Evolutionary conservation across 2,888 invertebrate species (phyloP).

Genomic region (Rhaphigaster nebulosa): DNA sequence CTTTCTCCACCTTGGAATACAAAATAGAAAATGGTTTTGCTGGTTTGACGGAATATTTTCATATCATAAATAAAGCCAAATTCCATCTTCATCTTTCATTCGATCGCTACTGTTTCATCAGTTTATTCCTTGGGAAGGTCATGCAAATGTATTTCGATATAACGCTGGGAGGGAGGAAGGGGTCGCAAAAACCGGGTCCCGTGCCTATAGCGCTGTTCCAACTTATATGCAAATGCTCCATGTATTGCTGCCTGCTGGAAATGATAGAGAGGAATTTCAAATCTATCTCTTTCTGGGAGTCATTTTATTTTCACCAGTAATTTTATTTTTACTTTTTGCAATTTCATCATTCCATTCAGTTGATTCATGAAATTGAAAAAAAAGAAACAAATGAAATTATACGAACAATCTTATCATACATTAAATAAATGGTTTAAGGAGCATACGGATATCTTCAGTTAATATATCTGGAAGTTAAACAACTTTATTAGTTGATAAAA

Average conservation of each 20-base stretch:
- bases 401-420: too few species aligned
- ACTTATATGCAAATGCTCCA: slow-evolving; percentile 12
- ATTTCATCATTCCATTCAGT: not conserved
- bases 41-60: not conserved
- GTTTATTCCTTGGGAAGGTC: not conserved
- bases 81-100: not conserved
- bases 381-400: too few species aligned
- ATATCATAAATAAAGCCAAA: not conserved
- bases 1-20: too few species aligned
- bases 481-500: too few species aligned
- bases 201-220: not conserved
- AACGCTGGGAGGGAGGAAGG: not conserved
- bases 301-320: not conserved
- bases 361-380: not conserved
- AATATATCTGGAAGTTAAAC: too few species aligned
- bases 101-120: not conserved
- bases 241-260: slow-evolving; percentile 12
- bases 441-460: too few species aligned
- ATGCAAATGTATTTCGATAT: slow-evolving; percentile 19
- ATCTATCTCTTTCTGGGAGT: not conserved
- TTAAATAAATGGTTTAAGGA: too few species aligned
- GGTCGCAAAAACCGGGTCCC: not conserved
- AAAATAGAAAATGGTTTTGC: too few species aligned
- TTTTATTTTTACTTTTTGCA: too few species aligned
- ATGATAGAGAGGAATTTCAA: slow-evolving; percentile 3